These are phyloP conservation scores for Bambusicola thoracicus DNA, from an alignment of 2,113 vertebrate species.

Conservation along the genomic window DNA sequence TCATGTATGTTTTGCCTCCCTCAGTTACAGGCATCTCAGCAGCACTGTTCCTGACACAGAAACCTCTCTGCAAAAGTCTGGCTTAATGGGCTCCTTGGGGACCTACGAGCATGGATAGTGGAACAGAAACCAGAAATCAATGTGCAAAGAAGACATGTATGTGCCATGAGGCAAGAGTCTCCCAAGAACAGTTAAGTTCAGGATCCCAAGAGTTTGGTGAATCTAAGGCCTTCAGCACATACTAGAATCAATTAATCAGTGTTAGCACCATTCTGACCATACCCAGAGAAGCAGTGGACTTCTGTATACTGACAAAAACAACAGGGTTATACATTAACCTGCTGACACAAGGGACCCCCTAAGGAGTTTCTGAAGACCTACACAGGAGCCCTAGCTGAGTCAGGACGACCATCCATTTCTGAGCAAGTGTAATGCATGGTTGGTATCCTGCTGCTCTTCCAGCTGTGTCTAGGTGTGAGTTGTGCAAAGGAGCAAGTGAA, in stretches of 20 bases:
- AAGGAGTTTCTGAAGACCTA: not conserved
- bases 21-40: not conserved
- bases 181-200: not conserved
- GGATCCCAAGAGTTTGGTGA: not conserved
- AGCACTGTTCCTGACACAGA: not conserved
- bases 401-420: not conserved
- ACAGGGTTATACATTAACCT: not conserved
- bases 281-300: not conserved
- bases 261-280: fast-evolving
- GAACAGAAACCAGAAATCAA: not conserved
- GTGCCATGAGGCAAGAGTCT: not conserved
- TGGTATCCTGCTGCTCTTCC: not conserved
- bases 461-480: not conserved
- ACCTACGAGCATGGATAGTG: not conserved
- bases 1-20: not conserved
- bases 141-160: fast-evolving
- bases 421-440: fast-evolving
- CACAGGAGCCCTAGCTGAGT: not conserved
- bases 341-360: not conserved
- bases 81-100: not conserved
- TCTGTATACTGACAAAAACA: not conserved
- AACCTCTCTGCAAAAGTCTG: not conserved
- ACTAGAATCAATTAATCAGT: not conserved
- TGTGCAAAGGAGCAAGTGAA: not conserved
- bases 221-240: not conserved